These are phyloP conservation scores for Hipparchia sbordonii DNA, from an alignment of 2,888 invertebrate species.

Conservation along the genomic window DNA sequence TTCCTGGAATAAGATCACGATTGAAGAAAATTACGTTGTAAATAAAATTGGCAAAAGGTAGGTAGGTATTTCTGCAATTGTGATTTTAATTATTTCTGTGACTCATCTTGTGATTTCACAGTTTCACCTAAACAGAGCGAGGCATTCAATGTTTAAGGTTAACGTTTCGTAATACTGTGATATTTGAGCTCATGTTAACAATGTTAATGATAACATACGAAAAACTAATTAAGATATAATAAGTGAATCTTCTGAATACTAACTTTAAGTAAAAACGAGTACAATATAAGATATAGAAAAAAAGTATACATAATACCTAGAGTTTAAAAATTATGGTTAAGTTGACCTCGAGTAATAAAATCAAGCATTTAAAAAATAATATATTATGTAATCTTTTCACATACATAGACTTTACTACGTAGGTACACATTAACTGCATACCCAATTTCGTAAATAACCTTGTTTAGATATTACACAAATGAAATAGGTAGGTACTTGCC, in stretches of 20 bases:
- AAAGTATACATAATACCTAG: background rate
- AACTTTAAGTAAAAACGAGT: no score
- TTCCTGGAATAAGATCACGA: no score
- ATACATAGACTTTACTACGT: no score
- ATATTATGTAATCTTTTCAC: constrained; percentile 2
- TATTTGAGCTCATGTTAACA: constrained; percentile 22
- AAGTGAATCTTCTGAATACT: no score
- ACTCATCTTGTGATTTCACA: constrained; percentile 24
- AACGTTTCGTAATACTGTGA: constrained; percentile 28
- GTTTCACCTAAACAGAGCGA: constrained; percentile 25
- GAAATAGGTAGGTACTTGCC: background rate
- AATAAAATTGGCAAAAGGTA: background rate
- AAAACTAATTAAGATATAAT: no score
- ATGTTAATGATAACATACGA: constrained; percentile 21
- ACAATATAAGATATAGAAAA: background rate
- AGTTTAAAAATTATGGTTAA: constrained; percentile 4
- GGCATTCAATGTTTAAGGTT: constrained; percentile 32
- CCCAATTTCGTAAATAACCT: constrained; percentile 19
- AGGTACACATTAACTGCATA: constrained; percentile 5
- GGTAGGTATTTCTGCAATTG: background rate
- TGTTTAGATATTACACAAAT: constrained; percentile 16
- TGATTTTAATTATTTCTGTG: background rate
- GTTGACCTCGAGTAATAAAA: constrained; percentile 18
- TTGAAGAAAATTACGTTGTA: background rate
- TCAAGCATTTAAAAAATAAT: constrained; percentile 8